Evolutionary conservation across 2,113 vertebrate species (phyloP).

Genomic region (Pica pica): DNA sequence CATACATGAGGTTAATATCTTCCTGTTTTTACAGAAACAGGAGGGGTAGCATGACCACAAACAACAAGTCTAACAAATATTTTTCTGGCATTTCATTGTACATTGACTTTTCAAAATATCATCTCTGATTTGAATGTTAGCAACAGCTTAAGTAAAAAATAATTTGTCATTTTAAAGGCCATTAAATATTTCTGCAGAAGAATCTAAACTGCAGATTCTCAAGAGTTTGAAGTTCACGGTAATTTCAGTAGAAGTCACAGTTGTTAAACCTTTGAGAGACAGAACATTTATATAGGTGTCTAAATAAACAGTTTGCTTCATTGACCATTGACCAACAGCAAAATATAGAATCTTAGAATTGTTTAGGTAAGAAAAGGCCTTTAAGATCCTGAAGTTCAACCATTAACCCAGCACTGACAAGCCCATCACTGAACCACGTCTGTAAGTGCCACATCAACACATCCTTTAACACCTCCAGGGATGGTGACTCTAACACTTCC

Average conservation of each 20-base stretch:
- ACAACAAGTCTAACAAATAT: constrained; percentile 8
- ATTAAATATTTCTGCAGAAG: neutral
- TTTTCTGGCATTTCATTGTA: neutral
- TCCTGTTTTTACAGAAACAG: neutral
- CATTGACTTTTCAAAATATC: constrained; percentile 19
- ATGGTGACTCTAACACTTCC: neutral
- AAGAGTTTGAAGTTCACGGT: neutral
- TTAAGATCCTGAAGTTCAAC: neutral
- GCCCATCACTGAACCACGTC: neutral
- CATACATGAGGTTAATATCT: neutral
- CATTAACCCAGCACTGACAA: neutral
- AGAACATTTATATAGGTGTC: neutral
- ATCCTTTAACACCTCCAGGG: neutral
- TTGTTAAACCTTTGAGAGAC: neutral
- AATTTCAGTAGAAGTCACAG: neutral
- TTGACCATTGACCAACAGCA: neutral
- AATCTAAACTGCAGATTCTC: neutral
- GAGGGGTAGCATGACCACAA: neutral
- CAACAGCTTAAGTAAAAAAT: neutral
- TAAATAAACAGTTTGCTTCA: neutral
- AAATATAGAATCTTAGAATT: neutral
- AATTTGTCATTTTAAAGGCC: neutral
- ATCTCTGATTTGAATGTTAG: neutral
- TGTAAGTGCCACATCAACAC: rapidly evolving
- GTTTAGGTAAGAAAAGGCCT: neutral